These are phyloP conservation scores for Acanthosepion lycidas DNA, from an alignment of 2,888 invertebrate species.

Conservation along the genomic window DNA sequence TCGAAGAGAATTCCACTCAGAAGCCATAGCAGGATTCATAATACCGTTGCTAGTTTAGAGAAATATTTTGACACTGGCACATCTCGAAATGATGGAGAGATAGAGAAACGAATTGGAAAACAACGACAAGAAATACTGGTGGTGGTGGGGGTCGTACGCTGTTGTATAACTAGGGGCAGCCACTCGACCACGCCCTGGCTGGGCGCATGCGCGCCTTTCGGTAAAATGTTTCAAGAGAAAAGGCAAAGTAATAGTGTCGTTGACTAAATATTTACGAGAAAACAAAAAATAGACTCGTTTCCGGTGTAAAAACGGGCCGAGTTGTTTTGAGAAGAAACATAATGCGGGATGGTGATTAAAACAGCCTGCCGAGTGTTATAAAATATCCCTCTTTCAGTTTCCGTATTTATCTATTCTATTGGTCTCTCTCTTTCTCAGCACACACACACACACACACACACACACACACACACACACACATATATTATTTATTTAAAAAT, in stretches of 20 bases:
- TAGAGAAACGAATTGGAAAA: no score
- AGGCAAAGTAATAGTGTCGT: background rate
- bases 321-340: conserved; percentile 33
- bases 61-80: no score
- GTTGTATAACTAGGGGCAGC: background rate
- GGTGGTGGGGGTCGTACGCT: no score
- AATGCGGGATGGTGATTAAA: background rate
- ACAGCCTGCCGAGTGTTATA: background rate
- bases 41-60: no score
- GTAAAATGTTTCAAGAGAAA: background rate
- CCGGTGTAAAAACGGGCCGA: background rate
- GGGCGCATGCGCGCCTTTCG: background rate
- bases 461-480: no score
- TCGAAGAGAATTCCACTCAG: no score
- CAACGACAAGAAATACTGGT: background rate
- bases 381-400: background rate
- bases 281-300: background rate
- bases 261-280: background rate
- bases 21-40: no score
- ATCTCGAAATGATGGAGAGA: no score
- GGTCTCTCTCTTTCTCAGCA: no score
- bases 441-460: no score
- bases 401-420: background rate
- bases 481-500: no score
- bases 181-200: background rate